Percentiles rank a stretch among this genome's conserved stretches.
These are phyloP conservation scores for Hypomecis punctinalis DNA, from an alignment of 2,888 invertebrate species.

Conservation along the genomic window DNA sequence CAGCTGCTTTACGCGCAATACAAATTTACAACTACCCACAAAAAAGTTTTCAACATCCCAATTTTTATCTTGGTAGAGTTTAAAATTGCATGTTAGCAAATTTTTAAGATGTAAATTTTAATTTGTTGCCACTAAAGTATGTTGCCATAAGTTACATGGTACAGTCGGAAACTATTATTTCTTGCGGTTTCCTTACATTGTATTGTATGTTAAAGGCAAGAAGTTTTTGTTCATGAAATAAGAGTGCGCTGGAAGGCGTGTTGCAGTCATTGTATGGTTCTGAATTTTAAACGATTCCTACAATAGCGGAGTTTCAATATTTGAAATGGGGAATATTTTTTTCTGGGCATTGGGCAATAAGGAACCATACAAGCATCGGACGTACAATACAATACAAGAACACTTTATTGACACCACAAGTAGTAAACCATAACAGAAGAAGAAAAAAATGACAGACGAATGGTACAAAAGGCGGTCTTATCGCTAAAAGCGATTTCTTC, in stretches of 20 bases:
- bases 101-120: constrained; percentile 29
- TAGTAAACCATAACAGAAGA: no score
- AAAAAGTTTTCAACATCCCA: constrained; percentile 22
- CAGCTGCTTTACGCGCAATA: constrained; percentile 64
- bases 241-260: constrained; percentile 60
- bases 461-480: no score
- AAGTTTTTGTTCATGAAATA: constrained; percentile 68
- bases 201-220: constrained; percentile 70
- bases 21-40: constrained; percentile 43
- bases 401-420: no score
- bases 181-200: constrained; percentile 78
- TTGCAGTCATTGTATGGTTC: constrained; percentile 32
- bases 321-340: not conserved
- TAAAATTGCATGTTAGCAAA: constrained; percentile 23
- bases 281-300: constrained; percentile 47
- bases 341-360: not conserved
- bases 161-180: constrained; percentile 80
- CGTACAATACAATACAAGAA: no score
- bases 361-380: no score
- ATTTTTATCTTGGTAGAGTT: constrained; percentile 31
- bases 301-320: constrained; percentile 36
- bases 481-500: no score
- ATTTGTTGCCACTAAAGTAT: constrained; percentile 63
- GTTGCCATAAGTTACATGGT: constrained; percentile 76
- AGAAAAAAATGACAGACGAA: no score